Percentiles rank a stretch among this genome's conserved stretches.
Conservation (phyloP, 2,888 invertebrate genomes). For the Volucella zonaria region DNA sequence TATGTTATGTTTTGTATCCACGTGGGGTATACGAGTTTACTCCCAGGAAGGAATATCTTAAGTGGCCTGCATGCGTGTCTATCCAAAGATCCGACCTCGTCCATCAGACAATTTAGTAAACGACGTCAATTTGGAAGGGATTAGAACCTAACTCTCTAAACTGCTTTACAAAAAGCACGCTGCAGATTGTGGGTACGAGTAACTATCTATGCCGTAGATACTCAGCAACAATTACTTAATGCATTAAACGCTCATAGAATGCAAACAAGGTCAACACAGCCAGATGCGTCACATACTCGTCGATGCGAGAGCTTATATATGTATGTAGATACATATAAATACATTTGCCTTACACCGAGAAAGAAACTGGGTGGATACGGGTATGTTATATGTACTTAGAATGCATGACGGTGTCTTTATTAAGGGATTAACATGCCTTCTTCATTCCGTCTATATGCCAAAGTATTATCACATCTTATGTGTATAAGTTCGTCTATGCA, state of each 20-base stretch:
- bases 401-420: background rate
- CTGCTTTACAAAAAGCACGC: slow-evolving; percentile 14
- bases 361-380: too few species aligned
- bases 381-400: too few species aligned
- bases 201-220: background rate
- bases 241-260: slow-evolving; percentile 32
- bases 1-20: too few species aligned
- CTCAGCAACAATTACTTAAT: slow-evolving; percentile 24
- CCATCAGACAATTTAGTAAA: background rate
- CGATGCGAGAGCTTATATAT: background rate
- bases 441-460: background rate
- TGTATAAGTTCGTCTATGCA: background rate
- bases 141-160: slow-evolving; percentile 36
- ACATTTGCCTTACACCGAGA: too few species aligned
- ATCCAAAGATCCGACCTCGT: background rate
- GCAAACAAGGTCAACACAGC: slow-evolving; percentile 21
- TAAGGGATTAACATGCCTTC: slow-evolving; percentile 36
- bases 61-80: slow-evolving; percentile 5
- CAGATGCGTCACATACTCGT: background rate
- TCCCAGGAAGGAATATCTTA: background rate
- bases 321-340: background rate
- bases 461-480: slow-evolving; percentile 16
- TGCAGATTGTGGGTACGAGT: too few species aligned
- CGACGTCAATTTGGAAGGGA: slow-evolving; percentile 30
- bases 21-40: too few species aligned